Conservation (phyloP, 2,888 invertebrate genomes). For the Cataglyphis livida region DNA sequence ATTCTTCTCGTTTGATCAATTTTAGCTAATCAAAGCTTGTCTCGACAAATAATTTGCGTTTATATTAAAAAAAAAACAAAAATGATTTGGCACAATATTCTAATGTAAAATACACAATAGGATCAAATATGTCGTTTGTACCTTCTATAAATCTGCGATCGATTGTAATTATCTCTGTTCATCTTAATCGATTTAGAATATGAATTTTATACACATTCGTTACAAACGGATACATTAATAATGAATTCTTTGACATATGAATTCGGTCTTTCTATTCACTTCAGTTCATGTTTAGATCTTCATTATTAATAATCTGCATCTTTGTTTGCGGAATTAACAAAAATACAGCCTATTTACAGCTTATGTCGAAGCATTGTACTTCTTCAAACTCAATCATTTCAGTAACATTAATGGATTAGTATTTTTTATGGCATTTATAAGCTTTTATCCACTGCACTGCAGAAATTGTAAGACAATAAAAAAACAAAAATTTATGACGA, state of each 20-base stretch:
- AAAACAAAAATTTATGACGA: not conserved
- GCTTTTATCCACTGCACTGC: constrained; percentile 24
- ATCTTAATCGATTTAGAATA: constrained; percentile 67
- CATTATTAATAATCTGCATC: constrained; percentile 28
- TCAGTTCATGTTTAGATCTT: constrained; percentile 11
- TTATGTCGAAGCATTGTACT: constrained; percentile 52
- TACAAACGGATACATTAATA: constrained; percentile 49
- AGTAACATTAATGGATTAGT: constrained; percentile 36
- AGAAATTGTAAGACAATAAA: constrained; percentile 2
- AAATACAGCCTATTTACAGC: constrained; percentile 59
- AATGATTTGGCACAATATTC: constrained; percentile 69
- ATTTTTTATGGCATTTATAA: constrained; percentile 42
- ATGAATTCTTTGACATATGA: constrained; percentile 47
- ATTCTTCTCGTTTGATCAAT: not conserved
- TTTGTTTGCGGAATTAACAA: constrained; percentile 11
- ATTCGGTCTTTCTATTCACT: not conserved
- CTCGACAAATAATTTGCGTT: not conserved
- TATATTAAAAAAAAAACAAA: constrained; percentile 53
- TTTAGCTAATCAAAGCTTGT: not conserved
- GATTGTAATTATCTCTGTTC: constrained; percentile 51
- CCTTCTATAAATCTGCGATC: not conserved
- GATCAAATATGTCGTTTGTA: constrained; percentile 19
- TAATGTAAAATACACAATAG: constrained; percentile 44
- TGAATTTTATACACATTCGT: constrained; percentile 53
- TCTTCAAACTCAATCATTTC: constrained; percentile 33